phyloP scores from a whole-genome alignment of 2,888 invertebrate genomes.

The Epistrophe eligans region DNA sequence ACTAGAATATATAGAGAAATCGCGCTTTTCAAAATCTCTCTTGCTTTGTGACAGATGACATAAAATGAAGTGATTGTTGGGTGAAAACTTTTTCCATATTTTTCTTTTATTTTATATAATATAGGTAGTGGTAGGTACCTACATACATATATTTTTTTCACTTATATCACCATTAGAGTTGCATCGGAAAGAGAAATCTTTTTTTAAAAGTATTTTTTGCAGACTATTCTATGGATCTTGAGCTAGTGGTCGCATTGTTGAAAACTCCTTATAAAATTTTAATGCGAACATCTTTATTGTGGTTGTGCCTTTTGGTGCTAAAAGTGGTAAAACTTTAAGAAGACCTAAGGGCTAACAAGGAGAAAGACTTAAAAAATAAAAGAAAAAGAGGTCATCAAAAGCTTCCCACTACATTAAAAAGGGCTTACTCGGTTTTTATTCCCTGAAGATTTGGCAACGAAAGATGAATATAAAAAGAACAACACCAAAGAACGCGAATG shows the following conservation, averaged over 20 bases:
- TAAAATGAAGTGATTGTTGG: conserved; percentile 48
- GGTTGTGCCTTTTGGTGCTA: conserved; percentile 26
- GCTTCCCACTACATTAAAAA: conserved; percentile 1
- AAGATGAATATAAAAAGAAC: not conserved
- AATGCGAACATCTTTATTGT: conserved; percentile 36
- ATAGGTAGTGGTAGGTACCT: not conserved
- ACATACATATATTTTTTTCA: not conserved
- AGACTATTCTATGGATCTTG: conserved; percentile 2
- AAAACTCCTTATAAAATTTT: conserved; percentile 26
- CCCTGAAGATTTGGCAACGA: not conserved
- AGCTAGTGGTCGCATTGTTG: conserved; percentile 35
- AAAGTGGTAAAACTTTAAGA: conserved; percentile 26
- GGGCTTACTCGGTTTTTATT: conserved; percentile 5
- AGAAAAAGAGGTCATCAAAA: conserved; percentile 26
- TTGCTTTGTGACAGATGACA: conserved; percentile 50
- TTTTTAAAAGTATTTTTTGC: not conserved
- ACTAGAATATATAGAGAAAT: conserved; percentile 16
- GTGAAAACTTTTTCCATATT: conserved; percentile 30
- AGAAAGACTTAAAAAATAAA: not conserved
- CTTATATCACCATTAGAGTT: conserved; percentile 13
- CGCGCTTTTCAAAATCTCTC: conserved; percentile 30
- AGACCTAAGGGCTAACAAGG: conserved; percentile 10
- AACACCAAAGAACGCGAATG: not conserved
- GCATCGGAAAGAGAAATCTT: not conserved
- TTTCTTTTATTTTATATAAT: not conserved